These are phyloP conservation scores for Siniperca scherzeri DNA, from an alignment of 2,797 vertebrate genomes.

Conservation along the genomic window DNA sequence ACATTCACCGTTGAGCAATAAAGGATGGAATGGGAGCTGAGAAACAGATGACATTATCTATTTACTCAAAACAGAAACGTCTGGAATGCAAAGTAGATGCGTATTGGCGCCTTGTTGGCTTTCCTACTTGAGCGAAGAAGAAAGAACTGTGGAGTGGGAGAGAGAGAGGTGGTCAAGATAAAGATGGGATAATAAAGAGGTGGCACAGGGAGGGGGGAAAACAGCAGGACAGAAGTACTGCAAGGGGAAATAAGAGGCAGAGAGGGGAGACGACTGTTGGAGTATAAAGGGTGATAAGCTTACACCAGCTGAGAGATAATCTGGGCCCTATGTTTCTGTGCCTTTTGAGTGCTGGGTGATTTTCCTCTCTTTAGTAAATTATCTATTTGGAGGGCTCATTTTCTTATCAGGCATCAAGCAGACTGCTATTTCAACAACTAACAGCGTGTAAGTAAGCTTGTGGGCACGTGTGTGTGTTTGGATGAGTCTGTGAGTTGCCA, in stretches of 20 bases:
- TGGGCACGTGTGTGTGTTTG: conserved; percentile 53
- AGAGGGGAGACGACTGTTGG: conserved; percentile 35
- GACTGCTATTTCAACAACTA: conserved; percentile 67
- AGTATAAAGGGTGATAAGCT: conserved; percentile 56
- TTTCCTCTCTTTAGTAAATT: conserved; percentile 66
- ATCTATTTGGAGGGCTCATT: conserved; percentile 69
- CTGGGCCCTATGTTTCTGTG: conserved; percentile 57
- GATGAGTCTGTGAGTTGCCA: conserved; percentile 51
- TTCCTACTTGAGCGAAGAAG: not conserved
- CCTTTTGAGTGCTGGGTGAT: conserved; percentile 57
- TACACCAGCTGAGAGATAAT: conserved; percentile 66
- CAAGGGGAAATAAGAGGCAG: conserved; percentile 26
- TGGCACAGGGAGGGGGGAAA: not conserved
- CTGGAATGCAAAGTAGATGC: conserved; percentile 52
- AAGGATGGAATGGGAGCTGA: conserved; percentile 44
- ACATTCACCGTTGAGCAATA: conserved; percentile 60
- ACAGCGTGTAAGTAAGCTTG: conserved; percentile 59
- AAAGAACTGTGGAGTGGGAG: not conserved
- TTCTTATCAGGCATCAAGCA: conserved; percentile 77
- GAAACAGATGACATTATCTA: conserved; percentile 57
- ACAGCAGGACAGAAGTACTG: conserved; percentile 11
- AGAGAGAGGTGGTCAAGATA: not conserved
- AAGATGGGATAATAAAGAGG: conserved; percentile 29
- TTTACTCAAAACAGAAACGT: conserved; percentile 57
- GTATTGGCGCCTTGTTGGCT: not conserved